phyloP scores from a whole-genome alignment of 2,888 invertebrate genomes.

The Oscheius onirici region DNA sequence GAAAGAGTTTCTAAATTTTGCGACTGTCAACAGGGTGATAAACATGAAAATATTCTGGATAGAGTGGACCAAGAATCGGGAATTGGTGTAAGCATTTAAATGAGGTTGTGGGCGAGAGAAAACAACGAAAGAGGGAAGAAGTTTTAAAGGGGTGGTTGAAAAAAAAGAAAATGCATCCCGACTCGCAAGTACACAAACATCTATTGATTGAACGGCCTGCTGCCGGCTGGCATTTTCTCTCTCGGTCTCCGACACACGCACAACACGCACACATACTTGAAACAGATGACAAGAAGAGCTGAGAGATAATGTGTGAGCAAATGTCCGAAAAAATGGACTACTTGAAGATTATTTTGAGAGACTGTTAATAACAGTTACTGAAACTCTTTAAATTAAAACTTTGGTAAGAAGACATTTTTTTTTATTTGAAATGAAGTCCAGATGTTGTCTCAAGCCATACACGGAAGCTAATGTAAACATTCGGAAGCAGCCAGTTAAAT shows the following conservation, averaged over 20 bases:
- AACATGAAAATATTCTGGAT: too few species aligned
- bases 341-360: too few species aligned
- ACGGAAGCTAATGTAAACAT: constrained; percentile 14
- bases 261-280: constrained; percentile 6
- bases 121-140: background rate
- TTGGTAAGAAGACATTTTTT: too few species aligned
- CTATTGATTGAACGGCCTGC: constrained; percentile 6
- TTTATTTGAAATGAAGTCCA: background rate
- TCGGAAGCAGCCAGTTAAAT: background rate
- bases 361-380: too few species aligned
- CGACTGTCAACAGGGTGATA: too few species aligned
- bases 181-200: constrained; percentile 18
- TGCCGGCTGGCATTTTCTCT: background rate
- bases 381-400: too few species aligned
- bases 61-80: too few species aligned
- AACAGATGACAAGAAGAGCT: constrained; percentile 17
- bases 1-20: too few species aligned
- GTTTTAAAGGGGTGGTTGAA: background rate
- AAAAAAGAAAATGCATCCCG: background rate
- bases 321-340: too few species aligned
- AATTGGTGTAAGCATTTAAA: too few species aligned
- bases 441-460: constrained; percentile 14
- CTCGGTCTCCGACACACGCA: too few species aligned
- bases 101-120: background rate
- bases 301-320: too few species aligned